Evolutionary conservation across 2,797 vertebrate genomes (phyloP), one percentile per base, ranked within the genome.

Genomic region (Cuniculus paca): DNA sequence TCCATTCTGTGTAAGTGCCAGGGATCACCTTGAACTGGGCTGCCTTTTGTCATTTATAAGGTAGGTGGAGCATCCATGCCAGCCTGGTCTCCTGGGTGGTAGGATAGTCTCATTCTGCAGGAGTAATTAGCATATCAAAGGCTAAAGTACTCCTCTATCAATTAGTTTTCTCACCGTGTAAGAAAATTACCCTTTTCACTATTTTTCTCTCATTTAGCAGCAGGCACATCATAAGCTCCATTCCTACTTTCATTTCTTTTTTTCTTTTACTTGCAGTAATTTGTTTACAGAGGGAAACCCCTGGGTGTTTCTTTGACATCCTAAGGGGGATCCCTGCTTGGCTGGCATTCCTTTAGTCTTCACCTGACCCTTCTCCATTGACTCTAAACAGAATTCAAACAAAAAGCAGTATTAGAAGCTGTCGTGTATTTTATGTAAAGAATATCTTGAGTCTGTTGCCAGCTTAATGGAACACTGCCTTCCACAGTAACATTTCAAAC

Each of bases 331-430:
- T 58, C 14, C 24, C 34, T 72, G 9, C 31, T 3, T 48, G 34
- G 28, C 77, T 83, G 16, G n/a, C 12, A 0, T 45, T 58, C 16
- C 4, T 22, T 42, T 50, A 48, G 2, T 80, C 48, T 93, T 56
- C 42, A 17, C 58, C n/a, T 84, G 36, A 63, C 31, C 68, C 78
- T 81, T 94, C 84, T 89, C 91, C 60, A 54, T 61, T 78, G 22
- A 50, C 83, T 93, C 6, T 52, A 87, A 91, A 94, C 28, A 95
- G 54, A 87, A 94, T 74, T 81, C 4, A 70, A 68, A 77, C 48
- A 34, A 72, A 20, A 86, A 94, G 9, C 60, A 54, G 19, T 83
- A 60, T 50, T 83, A 52, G 78, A 87, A 87, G 36, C 12, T 34
- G 36, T 11, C 42, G 26, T 91, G 50, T 70, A 48, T 82, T 91